These are phyloP conservation scores for Drosophila macrospina DNA, from an alignment of 2,888 invertebrate species.

Conservation along the genomic window DNA sequence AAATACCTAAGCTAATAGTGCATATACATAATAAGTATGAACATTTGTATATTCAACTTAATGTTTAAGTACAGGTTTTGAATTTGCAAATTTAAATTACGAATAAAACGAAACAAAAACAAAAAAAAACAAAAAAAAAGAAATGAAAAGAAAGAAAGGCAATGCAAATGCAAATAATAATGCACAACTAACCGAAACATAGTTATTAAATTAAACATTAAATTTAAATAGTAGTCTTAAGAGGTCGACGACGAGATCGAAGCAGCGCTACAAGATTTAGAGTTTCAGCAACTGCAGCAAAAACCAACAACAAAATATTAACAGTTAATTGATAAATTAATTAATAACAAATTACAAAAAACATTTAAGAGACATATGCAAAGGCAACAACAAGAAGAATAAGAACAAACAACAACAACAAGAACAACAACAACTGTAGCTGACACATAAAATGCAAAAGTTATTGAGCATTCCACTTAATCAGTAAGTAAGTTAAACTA, in stretches of 20 bases:
- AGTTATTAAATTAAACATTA: constrained; percentile 54
- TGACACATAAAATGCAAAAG: constrained; percentile 62
- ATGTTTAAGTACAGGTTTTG: constrained; percentile 75
- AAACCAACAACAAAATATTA: constrained; percentile 52
- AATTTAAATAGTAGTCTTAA: constrained; percentile 50
- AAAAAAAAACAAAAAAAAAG: constrained; percentile 35
- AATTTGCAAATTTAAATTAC: constrained; percentile 73
- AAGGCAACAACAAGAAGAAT: constrained; percentile 23
- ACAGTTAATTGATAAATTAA: constrained; percentile 43
- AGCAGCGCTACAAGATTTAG: constrained; percentile 76
- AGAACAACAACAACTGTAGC: constrained; percentile 60
- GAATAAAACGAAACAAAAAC: constrained; percentile 37
- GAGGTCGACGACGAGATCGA: constrained; percentile 35
- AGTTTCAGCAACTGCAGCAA: constrained; percentile 75
- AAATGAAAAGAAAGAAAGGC: constrained; percentile 28
- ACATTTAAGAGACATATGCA: constrained; percentile 62
- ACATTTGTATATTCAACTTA: constrained; percentile 77
- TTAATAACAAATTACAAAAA: constrained; percentile 38
- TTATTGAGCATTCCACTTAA: constrained; percentile 65
- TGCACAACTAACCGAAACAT: constrained; percentile 68
- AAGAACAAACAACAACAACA: constrained; percentile 38
- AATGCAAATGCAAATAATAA: constrained; percentile 69
- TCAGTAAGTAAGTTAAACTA: constrained; percentile 50
- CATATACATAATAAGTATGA: constrained; percentile 68
- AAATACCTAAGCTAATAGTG: constrained; percentile 72